phyloP scores from a whole-genome alignment of 2,797 vertebrate species.

The Falco berigora region DNA sequence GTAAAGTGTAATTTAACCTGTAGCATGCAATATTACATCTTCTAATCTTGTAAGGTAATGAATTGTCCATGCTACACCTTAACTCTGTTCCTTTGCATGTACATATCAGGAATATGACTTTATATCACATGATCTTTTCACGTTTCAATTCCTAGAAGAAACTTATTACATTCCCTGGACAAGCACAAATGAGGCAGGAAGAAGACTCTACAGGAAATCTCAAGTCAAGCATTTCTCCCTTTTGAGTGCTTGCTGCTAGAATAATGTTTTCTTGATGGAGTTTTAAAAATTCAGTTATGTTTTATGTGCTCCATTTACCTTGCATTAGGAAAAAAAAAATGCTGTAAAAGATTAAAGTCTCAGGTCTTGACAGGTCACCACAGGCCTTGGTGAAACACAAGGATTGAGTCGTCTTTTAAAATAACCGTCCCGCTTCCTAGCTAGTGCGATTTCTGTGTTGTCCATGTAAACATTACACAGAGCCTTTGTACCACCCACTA shows the following conservation, averaged over 20 bases:
- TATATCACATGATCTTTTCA: neutral
- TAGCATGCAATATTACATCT: neutral
- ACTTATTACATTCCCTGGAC: neutral
- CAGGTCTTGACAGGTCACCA: neutral
- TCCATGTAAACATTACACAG: constrained; percentile 38
- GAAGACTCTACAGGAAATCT: neutral
- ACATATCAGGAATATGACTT: neutral
- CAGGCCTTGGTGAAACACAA: neutral
- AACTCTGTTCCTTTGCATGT: neutral
- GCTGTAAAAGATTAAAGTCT: neutral
- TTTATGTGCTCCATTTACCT: neutral
- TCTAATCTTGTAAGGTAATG: fast-evolving
- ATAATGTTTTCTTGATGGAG: neutral
- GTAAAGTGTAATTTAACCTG: neutral
- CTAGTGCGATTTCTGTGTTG: neutral
- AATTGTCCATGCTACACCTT: neutral
- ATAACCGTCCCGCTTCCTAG: constrained; percentile 9
- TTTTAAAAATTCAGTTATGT: neutral
- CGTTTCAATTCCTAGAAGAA: neutral
- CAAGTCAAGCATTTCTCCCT: neutral
- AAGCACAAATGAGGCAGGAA: neutral
- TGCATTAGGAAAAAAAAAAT: neutral
- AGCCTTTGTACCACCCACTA: constrained; percentile 41
- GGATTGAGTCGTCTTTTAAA: neutral
- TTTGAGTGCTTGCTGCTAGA: neutral